Evolutionary conservation across 2,113 vertebrate genomes (phyloP).

Genomic region (Anhinga anhinga): DNA sequence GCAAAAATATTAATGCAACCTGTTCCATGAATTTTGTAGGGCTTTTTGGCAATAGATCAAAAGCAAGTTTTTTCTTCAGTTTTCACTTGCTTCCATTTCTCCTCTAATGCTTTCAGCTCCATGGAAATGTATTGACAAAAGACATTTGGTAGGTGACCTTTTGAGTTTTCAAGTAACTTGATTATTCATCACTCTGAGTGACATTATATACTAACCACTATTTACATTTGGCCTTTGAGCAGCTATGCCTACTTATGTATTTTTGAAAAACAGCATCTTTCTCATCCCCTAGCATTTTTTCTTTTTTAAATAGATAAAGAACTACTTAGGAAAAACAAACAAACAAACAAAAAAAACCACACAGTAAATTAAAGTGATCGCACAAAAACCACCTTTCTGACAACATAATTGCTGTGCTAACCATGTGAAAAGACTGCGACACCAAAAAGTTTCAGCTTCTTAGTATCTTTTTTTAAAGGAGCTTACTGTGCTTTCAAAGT

Average conservation of each 20-base stretch:
- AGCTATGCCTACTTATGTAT: background rate
- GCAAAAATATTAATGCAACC: background rate
- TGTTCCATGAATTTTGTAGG: background rate
- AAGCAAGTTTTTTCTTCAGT: background rate
- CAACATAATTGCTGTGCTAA: background rate
- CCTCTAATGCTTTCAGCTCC: background rate
- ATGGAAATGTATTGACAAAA: background rate
- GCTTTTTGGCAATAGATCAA: background rate
- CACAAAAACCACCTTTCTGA: background rate
- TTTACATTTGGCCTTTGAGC: background rate
- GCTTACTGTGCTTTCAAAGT: background rate
- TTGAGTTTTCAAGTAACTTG: background rate
- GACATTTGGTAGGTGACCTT: background rate
- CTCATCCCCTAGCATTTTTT: background rate
- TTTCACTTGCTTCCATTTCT: background rate
- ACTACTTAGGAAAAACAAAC: background rate
- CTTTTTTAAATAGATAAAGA: background rate
- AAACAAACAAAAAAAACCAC: background rate
- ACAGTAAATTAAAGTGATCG: background rate
- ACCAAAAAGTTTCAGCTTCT: background rate
- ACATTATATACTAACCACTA: background rate
- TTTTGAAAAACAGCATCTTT: background rate
- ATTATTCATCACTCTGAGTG: background rate
- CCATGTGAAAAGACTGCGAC: background rate
- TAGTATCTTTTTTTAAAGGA: background rate